phyloP scores from a whole-genome alignment of 2,797 vertebrate genomes.

The Pseudocheirus occidentalis region DNA sequence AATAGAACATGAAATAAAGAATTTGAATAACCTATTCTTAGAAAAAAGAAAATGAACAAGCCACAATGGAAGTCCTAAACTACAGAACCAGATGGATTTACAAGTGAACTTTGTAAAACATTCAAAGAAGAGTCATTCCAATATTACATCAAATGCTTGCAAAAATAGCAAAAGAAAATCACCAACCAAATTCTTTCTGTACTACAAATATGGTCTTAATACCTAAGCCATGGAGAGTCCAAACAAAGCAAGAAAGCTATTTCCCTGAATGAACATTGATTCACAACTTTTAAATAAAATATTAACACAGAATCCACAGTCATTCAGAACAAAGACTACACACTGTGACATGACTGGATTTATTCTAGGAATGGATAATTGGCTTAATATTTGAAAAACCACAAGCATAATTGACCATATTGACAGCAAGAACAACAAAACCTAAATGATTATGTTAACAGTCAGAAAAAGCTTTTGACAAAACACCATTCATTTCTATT shows the following conservation, averaged over 20 bases:
- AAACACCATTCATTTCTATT: background rate
- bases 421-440: background rate
- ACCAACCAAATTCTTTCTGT: background rate
- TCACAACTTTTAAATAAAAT: background rate
- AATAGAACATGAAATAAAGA: too few species aligned
- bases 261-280: background rate
- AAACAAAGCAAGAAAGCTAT: background rate
- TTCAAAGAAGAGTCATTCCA: too few species aligned
- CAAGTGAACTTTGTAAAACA: background rate
- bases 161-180: background rate
- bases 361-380: background rate
- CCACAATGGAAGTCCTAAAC: background rate
- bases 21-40: background rate
- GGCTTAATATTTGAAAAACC: background rate
- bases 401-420: background rate
- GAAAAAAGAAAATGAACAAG: background rate
- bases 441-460: background rate
- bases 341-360: background rate
- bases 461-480: background rate
- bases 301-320: background rate
- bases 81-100: background rate
- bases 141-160: too few species aligned
- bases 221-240: background rate
- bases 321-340: background rate
- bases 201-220: background rate